A percentile compares a stretch with the other conserved stretches of the same genome.
Evolutionary conservation across 2,113 vertebrate genomes (phyloP).

Genomic region (Felis chaus): DNA sequence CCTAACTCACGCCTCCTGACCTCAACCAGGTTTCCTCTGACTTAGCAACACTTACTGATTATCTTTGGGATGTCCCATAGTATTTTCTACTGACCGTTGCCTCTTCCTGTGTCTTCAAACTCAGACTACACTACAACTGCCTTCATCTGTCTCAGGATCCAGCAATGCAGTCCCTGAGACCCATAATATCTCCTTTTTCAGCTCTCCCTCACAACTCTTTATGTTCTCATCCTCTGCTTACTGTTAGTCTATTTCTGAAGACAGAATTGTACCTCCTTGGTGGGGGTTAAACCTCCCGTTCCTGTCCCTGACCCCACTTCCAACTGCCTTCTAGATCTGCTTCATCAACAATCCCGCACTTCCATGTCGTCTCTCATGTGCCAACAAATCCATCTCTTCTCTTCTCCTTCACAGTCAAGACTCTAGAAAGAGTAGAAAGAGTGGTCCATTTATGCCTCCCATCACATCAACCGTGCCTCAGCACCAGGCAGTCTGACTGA

Average conservation of each 20-base stretch:
- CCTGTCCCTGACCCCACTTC: neutral
- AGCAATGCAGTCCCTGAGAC: neutral
- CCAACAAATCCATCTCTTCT: neutral
- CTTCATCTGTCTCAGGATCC: neutral
- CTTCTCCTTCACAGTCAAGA: neutral
- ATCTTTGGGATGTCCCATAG: neutral
- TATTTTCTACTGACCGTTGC: neutral
- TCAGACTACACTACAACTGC: neutral
- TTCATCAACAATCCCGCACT: neutral
- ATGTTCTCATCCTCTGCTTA: neutral
- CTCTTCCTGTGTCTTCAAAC: neutral
- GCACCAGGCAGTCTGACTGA: neutral
- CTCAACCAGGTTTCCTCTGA: neutral
- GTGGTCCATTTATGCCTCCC: neutral
- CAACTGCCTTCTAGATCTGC: neutral
- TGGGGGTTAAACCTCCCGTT: neutral
- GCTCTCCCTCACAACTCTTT: neutral
- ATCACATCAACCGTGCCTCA: neutral
- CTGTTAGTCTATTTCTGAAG: neutral
- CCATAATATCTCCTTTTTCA: neutral
- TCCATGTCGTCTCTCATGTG: neutral
- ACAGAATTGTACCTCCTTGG: neutral
- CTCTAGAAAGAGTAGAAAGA: neutral
- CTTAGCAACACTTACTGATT: neutral
- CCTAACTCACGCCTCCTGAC: neutral